A percentile compares a stretch with the other conserved stretches of the same genome.
Conservation (phyloP, 2,113 vertebrate genomes). For the human (Homo sapiens) region GRCh38 chr18:51497501-51498000, state of each 20-base stretch:
- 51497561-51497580: not conserved
- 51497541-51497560: not conserved
- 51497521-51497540: rapidly evolving
- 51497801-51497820: not conserved
- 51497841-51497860: not conserved
- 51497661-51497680: not conserved
- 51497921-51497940: not conserved
- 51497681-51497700: not conserved
- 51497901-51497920: not conserved
- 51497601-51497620: not conserved
- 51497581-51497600: not conserved
- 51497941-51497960: not conserved
- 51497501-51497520: not conserved
- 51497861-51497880: not conserved
- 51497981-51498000: not conserved
- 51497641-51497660: not conserved
- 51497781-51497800: not conserved
- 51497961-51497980: not conserved
- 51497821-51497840: not conserved
- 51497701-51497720: not conserved
- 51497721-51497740: conserved; percentile 6
- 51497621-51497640: not conserved
- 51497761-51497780: not conserved
- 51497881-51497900: not conserved
- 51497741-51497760: not conserved